Percentiles rank a stretch among this genome's conserved stretches.
These are phyloP conservation scores for Pipra filicauda DNA, from an alignment of 2,113 vertebrate species.

Conservation along the genomic window DNA sequence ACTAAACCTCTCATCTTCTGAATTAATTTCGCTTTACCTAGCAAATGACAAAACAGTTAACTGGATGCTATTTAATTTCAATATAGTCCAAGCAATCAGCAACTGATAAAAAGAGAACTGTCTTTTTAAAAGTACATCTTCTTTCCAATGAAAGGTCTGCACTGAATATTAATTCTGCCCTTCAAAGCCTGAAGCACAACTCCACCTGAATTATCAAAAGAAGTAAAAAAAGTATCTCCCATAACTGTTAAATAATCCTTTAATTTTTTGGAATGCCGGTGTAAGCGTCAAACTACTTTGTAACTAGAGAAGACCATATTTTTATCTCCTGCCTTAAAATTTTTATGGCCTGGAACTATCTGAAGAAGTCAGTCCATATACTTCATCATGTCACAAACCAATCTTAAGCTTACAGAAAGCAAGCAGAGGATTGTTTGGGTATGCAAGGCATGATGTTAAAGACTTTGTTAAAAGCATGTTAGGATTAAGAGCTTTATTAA, in stretches of 20 bases:
- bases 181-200: not conserved
- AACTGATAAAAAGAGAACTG: not conserved
- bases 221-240: not conserved
- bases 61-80: not conserved
- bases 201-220: not conserved
- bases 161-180: not conserved
- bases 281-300: not conserved
- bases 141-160: not conserved
- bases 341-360: conserved; percentile 30
- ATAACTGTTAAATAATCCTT: not conserved
- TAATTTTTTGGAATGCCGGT: not conserved
- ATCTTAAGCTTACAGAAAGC: not conserved
- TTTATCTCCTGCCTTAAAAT: not conserved
- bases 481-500: conserved; percentile 32
- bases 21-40: not conserved
- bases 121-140: not conserved
- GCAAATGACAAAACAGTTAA: not conserved
- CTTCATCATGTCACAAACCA: not conserved
- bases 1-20: not conserved
- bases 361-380: not conserved
- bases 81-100: not conserved
- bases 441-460: conserved; percentile 4
- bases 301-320: not conserved
- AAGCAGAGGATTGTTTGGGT: conserved; percentile 24
- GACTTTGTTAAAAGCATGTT: not conserved